Percentiles rank a stretch among this genome's conserved stretches.
Evolutionary conservation across 2,113 vertebrate genomes (phyloP).

Genomic region (Pardalotus punctatus): DNA sequence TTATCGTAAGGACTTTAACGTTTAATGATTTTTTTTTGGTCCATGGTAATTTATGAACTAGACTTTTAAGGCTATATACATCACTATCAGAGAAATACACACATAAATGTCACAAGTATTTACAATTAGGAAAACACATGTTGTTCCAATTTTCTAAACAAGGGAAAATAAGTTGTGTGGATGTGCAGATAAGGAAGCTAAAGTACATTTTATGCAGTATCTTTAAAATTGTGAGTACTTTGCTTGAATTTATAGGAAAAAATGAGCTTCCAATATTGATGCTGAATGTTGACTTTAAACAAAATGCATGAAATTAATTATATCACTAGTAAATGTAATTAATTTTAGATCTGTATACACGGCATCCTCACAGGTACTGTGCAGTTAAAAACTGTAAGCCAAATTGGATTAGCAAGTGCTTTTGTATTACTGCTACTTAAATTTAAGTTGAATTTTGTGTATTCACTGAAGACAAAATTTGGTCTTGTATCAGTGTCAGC

Average conservation of each 20-base stretch:
- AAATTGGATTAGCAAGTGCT: neutral
- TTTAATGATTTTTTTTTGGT: conserved; percentile 81
- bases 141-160: conserved; percentile 12
- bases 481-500: neutral
- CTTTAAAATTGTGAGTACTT: neutral
- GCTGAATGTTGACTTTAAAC: neutral
- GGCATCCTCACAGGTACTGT: neutral
- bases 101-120: neutral
- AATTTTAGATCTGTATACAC: neutral
- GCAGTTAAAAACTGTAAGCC: neutral
- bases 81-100: conserved; percentile 71
- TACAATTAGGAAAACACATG: neutral
- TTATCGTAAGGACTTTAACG: conserved; percentile 78
- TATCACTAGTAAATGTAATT: neutral
- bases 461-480: neutral
- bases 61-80: conserved; percentile 60
- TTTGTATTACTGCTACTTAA: neutral
- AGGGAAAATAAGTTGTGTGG: neutral
- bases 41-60: conserved; percentile 80
- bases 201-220: neutral
- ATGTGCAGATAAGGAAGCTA: neutral
- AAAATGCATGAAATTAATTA: neutral
- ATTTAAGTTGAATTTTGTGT: neutral
- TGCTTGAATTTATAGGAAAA: neutral
- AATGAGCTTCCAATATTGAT: neutral